These are phyloP conservation scores for Harpalus rubripes DNA, from an alignment of 2,888 invertebrate genomes.

Conservation along the genomic window DNA sequence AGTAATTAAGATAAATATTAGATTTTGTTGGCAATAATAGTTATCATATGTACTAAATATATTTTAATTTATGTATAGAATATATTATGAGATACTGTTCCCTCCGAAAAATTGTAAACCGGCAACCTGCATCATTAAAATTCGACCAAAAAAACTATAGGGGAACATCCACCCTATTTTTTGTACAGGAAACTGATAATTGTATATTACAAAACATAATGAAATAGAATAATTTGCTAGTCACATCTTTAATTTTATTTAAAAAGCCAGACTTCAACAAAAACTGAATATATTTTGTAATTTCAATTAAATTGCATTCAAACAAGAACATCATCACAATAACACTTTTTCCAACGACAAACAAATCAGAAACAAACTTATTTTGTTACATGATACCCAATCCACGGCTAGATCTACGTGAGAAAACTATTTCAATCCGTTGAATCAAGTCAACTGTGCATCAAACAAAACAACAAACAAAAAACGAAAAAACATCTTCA, in stretches of 20 bases:
- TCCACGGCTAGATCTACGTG: slow-evolving; percentile 43
- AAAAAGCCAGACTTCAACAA: background rate
- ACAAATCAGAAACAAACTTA: slow-evolving; percentile 18
- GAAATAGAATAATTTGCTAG: background rate
- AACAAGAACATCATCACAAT: background rate
- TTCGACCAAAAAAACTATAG: background rate
- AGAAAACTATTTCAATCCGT: slow-evolving; percentile 49
- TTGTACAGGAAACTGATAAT: background rate
- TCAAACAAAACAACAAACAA: slow-evolving; percentile 48
- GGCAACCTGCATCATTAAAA: background rate
- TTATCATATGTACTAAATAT: too few relatives aligned
- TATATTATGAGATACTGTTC: background rate
- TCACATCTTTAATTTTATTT: background rate
- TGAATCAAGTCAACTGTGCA: slow-evolving; percentile 35
- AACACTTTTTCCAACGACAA: slow-evolving; percentile 1
- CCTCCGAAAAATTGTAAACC: background rate
- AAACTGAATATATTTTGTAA: background rate
- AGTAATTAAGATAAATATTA: too few relatives aligned
- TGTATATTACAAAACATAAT: too few relatives aligned
- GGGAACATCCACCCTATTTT: background rate
- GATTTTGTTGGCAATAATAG: too few relatives aligned
- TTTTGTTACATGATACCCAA: slow-evolving; percentile 9
- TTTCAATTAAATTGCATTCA: background rate
- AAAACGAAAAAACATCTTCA: slow-evolving; percentile 27
- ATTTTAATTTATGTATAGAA: background rate